phyloP scores from a whole-genome alignment of 2,888 invertebrate species.

The Ormyrus nitidulus region DNA sequence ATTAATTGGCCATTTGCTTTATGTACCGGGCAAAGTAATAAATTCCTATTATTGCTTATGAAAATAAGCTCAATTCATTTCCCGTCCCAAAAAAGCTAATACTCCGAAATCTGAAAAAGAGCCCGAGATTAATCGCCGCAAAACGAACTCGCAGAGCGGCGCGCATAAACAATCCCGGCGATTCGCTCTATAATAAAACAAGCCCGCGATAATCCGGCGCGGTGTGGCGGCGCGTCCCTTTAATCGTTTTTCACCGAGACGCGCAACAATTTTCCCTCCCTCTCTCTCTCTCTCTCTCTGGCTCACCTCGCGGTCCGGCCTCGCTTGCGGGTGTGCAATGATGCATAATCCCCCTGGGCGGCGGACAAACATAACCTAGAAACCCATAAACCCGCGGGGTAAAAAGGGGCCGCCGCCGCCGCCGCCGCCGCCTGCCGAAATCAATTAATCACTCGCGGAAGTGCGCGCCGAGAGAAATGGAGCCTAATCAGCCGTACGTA shows the following conservation, averaged over 20 bases:
- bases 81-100: too few species aligned
- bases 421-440: neutral
- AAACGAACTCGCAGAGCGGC: too few species aligned
- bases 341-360: conserved; percentile 41
- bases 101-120: too few species aligned
- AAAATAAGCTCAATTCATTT: too few species aligned
- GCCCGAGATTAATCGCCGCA: too few species aligned
- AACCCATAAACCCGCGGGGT: conserved; percentile 19
- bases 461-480: neutral
- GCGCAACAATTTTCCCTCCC: conserved; percentile 28
- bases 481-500: conserved; percentile 31
- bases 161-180: neutral
- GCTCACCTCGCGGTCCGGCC: too few species aligned
- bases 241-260: conserved; percentile 30
- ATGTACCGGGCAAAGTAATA: too few species aligned
- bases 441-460: conserved; percentile 13
- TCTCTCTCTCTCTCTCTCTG: too few species aligned
- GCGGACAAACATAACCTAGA: conserved; percentile 11
- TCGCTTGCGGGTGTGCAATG: conserved; percentile 1
- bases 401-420: neutral
- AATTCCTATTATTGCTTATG: too few species aligned
- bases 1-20: too few species aligned
- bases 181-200: conserved; percentile 24
- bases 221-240: conserved; percentile 6
- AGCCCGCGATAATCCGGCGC: conserved; percentile 22